A percentile compares a stretch with the other conserved stretches of the same genome.
phyloP scores from a whole-genome alignment of 1,140 invertebrate genomes.

The Prorops nasuta region DNA sequence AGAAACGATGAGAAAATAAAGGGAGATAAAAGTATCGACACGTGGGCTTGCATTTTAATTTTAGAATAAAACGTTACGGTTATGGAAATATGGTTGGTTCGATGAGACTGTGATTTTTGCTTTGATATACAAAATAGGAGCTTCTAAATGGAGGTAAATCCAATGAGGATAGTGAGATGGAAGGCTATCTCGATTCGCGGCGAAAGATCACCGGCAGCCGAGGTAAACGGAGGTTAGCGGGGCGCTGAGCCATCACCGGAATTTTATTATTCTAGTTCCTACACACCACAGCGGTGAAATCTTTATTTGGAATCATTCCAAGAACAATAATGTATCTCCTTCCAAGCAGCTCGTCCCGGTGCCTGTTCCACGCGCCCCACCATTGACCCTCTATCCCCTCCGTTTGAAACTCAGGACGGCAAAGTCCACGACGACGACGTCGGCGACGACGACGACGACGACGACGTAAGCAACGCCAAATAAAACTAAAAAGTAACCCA shows the following conservation, averaged over 20 bases:
- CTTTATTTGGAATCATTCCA: constrained; percentile 60
- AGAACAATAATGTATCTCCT: constrained; percentile 54
- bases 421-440: neutral
- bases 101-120: too few species aligned
- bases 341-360: neutral
- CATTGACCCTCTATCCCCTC: neutral
- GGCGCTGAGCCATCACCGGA: constrained; percentile 32
- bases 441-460: neutral
- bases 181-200: constrained; percentile 20
- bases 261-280: constrained; percentile 56
- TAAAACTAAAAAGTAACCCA: constrained; percentile 55
- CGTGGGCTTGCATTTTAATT: neutral
- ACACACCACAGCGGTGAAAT: constrained; percentile 46
- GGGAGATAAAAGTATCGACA: neutral
- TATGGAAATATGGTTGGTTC: too few species aligned
- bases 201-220: constrained; percentile 17
- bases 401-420: constrained; percentile 17
- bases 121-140: constrained; percentile 24
- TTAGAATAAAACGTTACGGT: too few species aligned
- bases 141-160: constrained; percentile 29
- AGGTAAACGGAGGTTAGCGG: constrained; percentile 40
- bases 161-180: constrained; percentile 39
- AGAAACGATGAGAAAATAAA: constrained; percentile 1
- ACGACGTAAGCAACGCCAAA: constrained; percentile 35
- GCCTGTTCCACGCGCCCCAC: constrained; percentile 9